Percentiles rank a stretch among this genome's conserved stretches.
Conservation (phyloP, 2,797 vertebrate species). For the Avahi laniger region DNA sequence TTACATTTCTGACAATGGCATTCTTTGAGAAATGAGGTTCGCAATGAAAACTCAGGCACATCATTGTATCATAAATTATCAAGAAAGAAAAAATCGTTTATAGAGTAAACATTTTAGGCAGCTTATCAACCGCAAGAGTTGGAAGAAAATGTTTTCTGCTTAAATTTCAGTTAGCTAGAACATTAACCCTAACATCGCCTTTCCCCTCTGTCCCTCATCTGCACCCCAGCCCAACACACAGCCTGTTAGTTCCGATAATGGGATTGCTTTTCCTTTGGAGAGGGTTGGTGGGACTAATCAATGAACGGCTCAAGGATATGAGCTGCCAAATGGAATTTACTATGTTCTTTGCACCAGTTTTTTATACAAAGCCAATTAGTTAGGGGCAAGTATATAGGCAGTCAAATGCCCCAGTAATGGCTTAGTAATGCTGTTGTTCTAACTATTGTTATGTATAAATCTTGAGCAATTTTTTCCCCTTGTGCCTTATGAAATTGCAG, state of each 20-base stretch:
- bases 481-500: slow-evolving; percentile 28
- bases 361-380: not conserved
- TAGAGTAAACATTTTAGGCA: not conserved
- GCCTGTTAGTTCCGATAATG: not conserved
- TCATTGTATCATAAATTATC: not conserved
- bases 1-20: not conserved
- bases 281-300: not conserved
- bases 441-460: not conserved
- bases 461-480: not conserved
- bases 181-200: not conserved
- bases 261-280: not conserved
- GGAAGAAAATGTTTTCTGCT: slow-evolving; percentile 30
- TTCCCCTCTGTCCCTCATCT: not conserved
- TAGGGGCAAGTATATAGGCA: not conserved
- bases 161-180: slow-evolving; percentile 15
- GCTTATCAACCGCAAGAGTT: not conserved
- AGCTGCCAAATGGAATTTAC: not conserved
- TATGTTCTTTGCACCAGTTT: not conserved
- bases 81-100: not conserved
- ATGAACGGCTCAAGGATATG: not conserved
- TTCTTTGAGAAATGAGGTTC: slow-evolving; percentile 30
- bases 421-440: not conserved
- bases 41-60: not conserved
- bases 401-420: not conserved
- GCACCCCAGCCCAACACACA: not conserved